A percentile compares a stretch with the other conserved stretches of the same genome.
phyloP scores from a whole-genome alignment of 2,113 vertebrate species.

The Corvus cornix region DNA sequence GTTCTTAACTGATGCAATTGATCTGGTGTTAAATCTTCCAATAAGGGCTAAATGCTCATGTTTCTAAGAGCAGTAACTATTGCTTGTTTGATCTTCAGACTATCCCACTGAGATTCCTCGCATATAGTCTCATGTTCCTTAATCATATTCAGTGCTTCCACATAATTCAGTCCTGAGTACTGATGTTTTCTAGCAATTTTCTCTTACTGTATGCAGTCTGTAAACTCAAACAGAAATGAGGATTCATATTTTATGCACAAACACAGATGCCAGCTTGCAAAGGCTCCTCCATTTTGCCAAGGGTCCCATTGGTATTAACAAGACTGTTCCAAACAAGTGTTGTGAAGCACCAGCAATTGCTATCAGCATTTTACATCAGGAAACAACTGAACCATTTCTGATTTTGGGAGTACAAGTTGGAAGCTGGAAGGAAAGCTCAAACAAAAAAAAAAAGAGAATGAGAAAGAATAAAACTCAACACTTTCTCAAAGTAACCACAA shows the following conservation, averaged over 20 bases:
- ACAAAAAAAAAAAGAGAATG: neutral
- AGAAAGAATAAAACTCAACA: neutral
- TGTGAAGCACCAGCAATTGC: neutral
- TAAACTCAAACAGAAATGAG: slow-evolving; percentile 35
- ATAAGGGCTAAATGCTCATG: neutral
- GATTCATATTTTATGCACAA: neutral
- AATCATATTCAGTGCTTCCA: slow-evolving; percentile 57
- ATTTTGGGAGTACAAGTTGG: neutral
- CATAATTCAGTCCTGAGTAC: slow-evolving; percentile 47
- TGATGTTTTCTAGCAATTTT: slow-evolving; percentile 49
- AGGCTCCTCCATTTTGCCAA: neutral
- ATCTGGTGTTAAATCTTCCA: neutral
- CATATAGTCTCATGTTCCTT: slow-evolving; percentile 57
- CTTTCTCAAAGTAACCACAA: neutral
- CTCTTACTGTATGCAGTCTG: neutral
- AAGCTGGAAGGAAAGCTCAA: neutral
- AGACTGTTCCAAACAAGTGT: rapidly evolving
- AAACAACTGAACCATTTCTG: neutral
- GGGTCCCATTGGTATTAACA: neutral
- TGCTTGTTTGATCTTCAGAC: slow-evolving; percentile 49
- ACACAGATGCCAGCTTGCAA: neutral
- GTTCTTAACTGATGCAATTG: neutral
- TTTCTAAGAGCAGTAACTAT: neutral
- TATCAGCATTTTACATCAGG: neutral
- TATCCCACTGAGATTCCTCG: slow-evolving; percentile 44